These are phyloP conservation scores for Tetragonula carbonaria DNA, from an alignment of 2,888 invertebrate species.

Conservation along the genomic window DNA sequence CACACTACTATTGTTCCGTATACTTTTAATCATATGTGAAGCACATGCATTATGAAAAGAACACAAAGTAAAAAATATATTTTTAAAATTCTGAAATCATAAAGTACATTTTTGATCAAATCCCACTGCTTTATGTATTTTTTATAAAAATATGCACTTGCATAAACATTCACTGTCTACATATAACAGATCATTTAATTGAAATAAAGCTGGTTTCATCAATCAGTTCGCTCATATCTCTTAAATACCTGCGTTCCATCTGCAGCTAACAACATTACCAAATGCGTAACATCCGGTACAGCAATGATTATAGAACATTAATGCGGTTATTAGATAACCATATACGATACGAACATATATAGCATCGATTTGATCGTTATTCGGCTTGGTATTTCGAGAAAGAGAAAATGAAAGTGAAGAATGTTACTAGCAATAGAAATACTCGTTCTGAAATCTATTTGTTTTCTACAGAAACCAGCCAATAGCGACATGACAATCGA, in stretches of 20 bases:
- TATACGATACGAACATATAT: not conserved
- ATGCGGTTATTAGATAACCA: slow-evolving; percentile 49
- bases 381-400: not conserved
- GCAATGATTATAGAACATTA: slow-evolving; percentile 50
- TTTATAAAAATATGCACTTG: too few relatives aligned
- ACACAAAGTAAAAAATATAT: too few relatives aligned
- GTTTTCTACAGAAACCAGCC: slow-evolving; percentile 22
- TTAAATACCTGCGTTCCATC: slow-evolving; percentile 9
- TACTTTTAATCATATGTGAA: too few relatives aligned
- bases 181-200: not conserved
- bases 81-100: too few relatives aligned
- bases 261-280: slow-evolving; percentile 45
- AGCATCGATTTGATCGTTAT: slow-evolving; percentile 28
- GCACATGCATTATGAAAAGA: too few relatives aligned
- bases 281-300: slow-evolving; percentile 49
- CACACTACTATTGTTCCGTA: too few relatives aligned
- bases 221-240: not conserved
- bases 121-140: too few relatives aligned
- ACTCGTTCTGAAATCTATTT: slow-evolving; percentile 27
- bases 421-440: not conserved
- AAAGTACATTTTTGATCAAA: too few relatives aligned
- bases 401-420: not conserved
- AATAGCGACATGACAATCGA: slow-evolving; percentile 8
- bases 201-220: slow-evolving; percentile 24
- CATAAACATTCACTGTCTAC: too few relatives aligned